Base-by-base conservation (phyloP, 2,797 vertebrate genomes). In the Melanotaenia trifasciata region DNA sequence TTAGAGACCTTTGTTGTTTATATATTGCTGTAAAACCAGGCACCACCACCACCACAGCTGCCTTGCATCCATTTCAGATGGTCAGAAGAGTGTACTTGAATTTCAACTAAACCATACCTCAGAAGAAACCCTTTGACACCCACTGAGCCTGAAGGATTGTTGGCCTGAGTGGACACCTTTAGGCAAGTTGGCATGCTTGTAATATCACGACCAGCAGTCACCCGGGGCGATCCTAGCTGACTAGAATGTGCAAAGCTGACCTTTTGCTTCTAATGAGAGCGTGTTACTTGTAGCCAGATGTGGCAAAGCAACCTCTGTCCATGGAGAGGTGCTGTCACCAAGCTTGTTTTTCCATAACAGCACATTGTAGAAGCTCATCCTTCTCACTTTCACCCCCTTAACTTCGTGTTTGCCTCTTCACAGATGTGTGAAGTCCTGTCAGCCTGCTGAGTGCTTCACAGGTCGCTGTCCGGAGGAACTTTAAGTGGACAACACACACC, bases 221-320 rank as follows among this genome's bases (percentile, higher is more conserved):
- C 79, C 79, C 11, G 65, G 79, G 89, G 81, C 58, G 20, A 22
- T 38, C 72, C 87, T 82, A 77, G 85, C 80, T 67, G 89, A 78
- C 86, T 77, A 58, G 80, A 88, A 86, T 85, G 81, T 91, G 89
- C 85, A 78, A 74, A 80, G 45, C 61, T 94, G 93, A 95, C 94
- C 94, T 95, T 94, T 92, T 65, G 77, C 76, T 66, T 90, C 84
- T 81, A 74, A 90, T 92, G 91, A 90, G 81, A 76, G 79, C 26
- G 61, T 28, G 56, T 85, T 83, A 79, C 4, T 12, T 71, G 72
- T 50, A 71, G 76, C 89, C 91, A 93, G 90, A 91, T 94, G 93
- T 83, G 74, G 72, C 60, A 38, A 35, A 76, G 43, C 35, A 22
- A 63, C 40, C 57, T 43, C 59, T 35, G 74, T 64, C 70, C 47